Evolutionary conservation across 1,140 invertebrate species (phyloP), one percentile per base, ranked within the genome.

Genomic region (Drosophila truncata): DNA sequence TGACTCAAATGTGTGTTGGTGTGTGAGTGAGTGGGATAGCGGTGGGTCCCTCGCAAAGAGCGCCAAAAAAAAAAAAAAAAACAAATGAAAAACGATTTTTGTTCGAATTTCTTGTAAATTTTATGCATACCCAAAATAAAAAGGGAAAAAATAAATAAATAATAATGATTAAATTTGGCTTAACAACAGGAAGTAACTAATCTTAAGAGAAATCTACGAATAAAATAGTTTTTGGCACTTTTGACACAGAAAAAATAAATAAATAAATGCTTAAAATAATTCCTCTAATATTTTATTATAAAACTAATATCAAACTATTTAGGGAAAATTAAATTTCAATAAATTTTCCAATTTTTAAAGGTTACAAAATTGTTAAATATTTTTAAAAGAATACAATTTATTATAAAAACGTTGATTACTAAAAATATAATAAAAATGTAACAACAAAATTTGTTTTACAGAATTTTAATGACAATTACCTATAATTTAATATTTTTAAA

Each of bases 1-100:
- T 71, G 78, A 71, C 74, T 79, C 72, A 83, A 79, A n/a, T n/a
- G 60, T 59, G 58, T 59, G 31, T 62, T 37, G n/a, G 14, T 10
- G 31, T 71, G 66, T 25, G 16, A n/a, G 33, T 44, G 61, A 46
- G 75, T 50, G 29, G 57, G 72, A 61, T 63, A 50, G 41, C 31
- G 57, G 39, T 41, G 58, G 33, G 39, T 35, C 27, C 29, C n/a
- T n/a, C n/a, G n/a, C 59, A 60, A 41, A 29, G 33, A 37, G 57
- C 29, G 14, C 18, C 47, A 69, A 62, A 47, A 52, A 33, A 23
- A 47, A 49, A 76, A 60, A 16, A 27, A 70, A 33, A 33, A 41
- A 71, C 52, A 49, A 77, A 70, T 46, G 46, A 60, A 67, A 77
- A 77, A 42, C 18, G 54, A 77, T 61, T 76, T 49, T 75, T 47